Percentiles rank a stretch among this genome's conserved stretches.
phyloP scores from a whole-genome alignment of 2,888 invertebrate genomes.

The Phortica magna region DNA sequence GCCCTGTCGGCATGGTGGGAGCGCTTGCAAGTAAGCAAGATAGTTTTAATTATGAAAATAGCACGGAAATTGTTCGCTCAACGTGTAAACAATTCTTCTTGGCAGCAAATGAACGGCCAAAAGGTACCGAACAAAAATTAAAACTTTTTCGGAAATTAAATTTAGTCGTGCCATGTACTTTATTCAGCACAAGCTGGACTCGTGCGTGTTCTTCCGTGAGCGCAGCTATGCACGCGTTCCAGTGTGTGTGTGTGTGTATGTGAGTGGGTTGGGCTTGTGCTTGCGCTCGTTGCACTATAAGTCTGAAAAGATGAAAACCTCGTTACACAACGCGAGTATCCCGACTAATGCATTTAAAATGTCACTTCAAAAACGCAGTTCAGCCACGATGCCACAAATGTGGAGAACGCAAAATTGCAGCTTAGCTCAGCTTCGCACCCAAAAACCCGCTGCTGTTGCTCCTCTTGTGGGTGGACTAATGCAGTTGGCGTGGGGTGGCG shows the following conservation, averaged over 20 bases:
- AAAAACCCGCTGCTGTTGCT: background rate
- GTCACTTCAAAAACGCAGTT: constrained; percentile 27
- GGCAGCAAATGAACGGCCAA: constrained; percentile 16
- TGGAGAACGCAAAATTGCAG: background rate
- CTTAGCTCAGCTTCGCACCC: background rate
- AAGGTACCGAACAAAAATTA: background rate
- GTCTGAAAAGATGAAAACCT: background rate
- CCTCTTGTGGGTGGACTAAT: background rate
- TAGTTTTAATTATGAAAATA: constrained; percentile 35
- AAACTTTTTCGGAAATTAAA: constrained; percentile 30
- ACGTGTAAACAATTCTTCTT: constrained; percentile 31
- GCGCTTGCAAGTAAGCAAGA: constrained; percentile 11
- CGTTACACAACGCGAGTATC: background rate
- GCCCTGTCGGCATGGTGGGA: background rate
- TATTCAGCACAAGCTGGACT: background rate
- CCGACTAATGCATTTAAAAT: constrained; percentile 29
- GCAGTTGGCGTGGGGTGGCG: background rate
- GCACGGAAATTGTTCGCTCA: constrained; percentile 27
- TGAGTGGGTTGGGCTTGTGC: no score
- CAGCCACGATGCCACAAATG: background rate
- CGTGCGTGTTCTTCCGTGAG: no score
- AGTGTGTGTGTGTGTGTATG: background rate
- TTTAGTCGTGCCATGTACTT: constrained; percentile 27
- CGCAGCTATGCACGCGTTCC: background rate
- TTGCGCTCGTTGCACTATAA: no score